Conservation (phyloP, 2,797 vertebrate species). For the Sebastes hubbsi region DNA sequence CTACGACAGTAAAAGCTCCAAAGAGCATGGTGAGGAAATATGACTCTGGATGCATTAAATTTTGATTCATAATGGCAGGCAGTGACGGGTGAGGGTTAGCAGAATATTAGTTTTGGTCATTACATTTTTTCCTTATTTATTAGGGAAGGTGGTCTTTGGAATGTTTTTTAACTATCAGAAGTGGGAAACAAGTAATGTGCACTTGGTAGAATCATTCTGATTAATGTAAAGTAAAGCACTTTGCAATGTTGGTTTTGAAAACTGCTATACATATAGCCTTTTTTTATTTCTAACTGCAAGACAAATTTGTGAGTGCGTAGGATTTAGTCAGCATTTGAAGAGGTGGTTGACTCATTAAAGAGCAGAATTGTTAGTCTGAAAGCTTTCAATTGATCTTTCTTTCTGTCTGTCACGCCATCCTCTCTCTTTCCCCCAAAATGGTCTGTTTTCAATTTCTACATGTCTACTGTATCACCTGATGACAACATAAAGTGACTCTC, state of each 20-base stretch:
- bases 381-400: neutral
- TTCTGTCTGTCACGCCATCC: neutral
- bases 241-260: neutral
- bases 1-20: neutral
- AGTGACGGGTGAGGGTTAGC: neutral
- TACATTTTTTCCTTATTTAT: neutral
- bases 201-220: neutral
- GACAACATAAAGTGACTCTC: conserved; percentile 28
- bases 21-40: fast-evolving
- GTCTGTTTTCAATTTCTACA: conserved; percentile 36
- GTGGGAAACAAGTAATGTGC: neutral
- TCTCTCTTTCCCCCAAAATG: neutral
- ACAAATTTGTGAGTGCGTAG: neutral
- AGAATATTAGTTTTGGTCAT: neutral
- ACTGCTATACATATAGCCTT: neutral
- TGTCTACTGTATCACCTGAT: conserved; percentile 28
- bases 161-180: neutral
- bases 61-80: neutral
- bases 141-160: neutral
- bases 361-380: neutral
- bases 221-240: neutral
- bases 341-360: neutral
- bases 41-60: neutral
- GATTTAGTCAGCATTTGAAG: neutral
- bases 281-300: neutral